These are phyloP conservation scores for Sesia apiformis DNA, from an alignment of 2,888 invertebrate genomes.

Conservation along the genomic window DNA sequence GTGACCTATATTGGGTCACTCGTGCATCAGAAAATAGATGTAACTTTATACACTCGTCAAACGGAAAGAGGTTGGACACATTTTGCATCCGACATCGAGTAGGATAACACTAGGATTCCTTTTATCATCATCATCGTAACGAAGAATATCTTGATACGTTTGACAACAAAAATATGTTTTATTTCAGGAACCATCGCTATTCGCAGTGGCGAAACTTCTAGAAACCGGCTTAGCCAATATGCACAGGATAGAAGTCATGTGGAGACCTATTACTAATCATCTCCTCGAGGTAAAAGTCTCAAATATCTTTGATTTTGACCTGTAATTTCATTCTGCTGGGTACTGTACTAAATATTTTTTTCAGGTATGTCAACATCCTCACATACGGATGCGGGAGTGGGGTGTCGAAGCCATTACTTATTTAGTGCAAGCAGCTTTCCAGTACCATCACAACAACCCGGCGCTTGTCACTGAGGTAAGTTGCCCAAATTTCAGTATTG, in stretches of 20 bases:
- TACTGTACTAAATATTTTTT: background rate
- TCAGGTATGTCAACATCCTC: conserved; percentile 90
- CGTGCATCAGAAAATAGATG: too few relatives aligned
- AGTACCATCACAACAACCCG: conserved; percentile 88
- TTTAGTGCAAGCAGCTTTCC: conserved; percentile 92
- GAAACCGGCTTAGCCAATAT: conserved; percentile 97
- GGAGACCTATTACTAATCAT: conserved; percentile 96
- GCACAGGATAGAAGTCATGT: conserved; percentile 92
- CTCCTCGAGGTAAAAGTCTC: conserved; percentile 95
- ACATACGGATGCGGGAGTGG: conserved; percentile 96
- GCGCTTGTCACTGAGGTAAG: conserved; percentile 87
- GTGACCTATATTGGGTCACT: too few relatives aligned
- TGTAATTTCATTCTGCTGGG: background rate
- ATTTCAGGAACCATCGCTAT: conserved; percentile 92
- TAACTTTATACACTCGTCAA: too few relatives aligned
- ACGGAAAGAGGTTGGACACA: too few relatives aligned
- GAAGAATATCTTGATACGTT: too few relatives aligned
- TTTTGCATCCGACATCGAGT: too few relatives aligned
- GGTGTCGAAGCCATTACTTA: conserved; percentile 97
- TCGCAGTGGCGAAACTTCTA: conserved; percentile 98
- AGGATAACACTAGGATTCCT: too few relatives aligned
- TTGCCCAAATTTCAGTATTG: background rate
- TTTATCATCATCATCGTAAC: too few relatives aligned
- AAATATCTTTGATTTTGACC: conserved; percentile 8
- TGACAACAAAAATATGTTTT: background rate